Conservation (phyloP, 1,140 invertebrate species). For the Bombyx mandarina region DNA sequence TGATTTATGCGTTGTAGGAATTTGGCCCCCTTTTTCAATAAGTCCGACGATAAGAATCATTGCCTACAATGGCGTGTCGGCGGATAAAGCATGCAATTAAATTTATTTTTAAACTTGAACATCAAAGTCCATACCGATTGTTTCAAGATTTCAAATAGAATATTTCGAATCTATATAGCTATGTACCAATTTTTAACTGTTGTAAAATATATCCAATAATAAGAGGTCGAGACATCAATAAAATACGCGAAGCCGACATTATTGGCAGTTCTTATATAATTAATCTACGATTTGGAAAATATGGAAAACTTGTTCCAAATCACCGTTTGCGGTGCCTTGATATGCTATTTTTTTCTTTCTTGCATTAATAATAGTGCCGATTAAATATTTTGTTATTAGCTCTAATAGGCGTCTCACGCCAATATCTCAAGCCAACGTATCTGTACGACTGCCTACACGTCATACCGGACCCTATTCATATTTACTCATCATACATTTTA, state of each 20-base stretch:
- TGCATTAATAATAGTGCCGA: too few species aligned
- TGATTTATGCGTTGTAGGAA: slow-evolving; percentile 63
- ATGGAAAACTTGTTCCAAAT: background rate
- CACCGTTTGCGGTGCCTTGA: too few species aligned
- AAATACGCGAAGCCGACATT: background rate
- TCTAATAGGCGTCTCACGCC: too few species aligned
- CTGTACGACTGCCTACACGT: too few species aligned
- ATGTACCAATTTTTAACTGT: background rate
- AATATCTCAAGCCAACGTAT: too few species aligned
- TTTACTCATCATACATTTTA: too few species aligned
- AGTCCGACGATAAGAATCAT: slow-evolving; percentile 61
- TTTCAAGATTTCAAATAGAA: background rate
- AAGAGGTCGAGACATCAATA: background rate
- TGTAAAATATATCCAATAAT: background rate
- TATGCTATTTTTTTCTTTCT: too few species aligned
- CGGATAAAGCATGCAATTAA: slow-evolving; percentile 50
- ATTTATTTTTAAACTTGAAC: slow-evolving; percentile 25
- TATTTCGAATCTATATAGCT: background rate
- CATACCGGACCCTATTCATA: too few species aligned
- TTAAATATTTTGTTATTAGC: too few species aligned
- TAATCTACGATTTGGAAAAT: background rate
- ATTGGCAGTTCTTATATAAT: background rate
- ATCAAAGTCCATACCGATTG: background rate
- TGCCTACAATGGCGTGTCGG: slow-evolving; percentile 40
- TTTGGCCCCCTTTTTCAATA: slow-evolving; percentile 60